These are phyloP conservation scores for Cylas formicarius DNA, from an alignment of 1,140 invertebrate genomes.

Conservation along the genomic window DNA sequence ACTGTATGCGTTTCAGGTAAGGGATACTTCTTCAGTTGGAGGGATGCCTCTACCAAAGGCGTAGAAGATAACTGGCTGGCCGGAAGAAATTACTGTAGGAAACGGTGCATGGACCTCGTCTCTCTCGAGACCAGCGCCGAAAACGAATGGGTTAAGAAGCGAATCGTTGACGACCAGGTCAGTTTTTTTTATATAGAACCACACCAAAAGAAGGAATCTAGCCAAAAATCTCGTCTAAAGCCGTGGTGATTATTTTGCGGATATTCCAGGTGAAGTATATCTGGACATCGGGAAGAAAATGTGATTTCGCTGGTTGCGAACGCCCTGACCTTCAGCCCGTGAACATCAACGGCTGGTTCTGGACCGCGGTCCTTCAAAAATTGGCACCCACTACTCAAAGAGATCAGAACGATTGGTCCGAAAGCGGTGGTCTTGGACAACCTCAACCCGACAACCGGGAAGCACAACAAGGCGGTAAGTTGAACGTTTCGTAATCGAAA, in stretches of 20 bases:
- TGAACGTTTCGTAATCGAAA: no score
- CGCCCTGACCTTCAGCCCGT: slow-evolving; percentile 67
- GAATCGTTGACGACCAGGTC: slow-evolving; percentile 66
- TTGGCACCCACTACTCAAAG: slow-evolving; percentile 67
- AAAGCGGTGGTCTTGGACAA: slow-evolving; percentile 66
- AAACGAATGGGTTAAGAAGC: slow-evolving; percentile 74
- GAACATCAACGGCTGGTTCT: slow-evolving; percentile 80
- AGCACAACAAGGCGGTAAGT: slow-evolving; percentile 58
- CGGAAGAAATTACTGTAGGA: slow-evolving; percentile 74
- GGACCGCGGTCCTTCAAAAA: slow-evolving; percentile 75
- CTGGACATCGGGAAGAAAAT: slow-evolving; percentile 79
- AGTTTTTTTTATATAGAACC: background rate
- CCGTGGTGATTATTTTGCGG: no score
- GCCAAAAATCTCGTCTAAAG: no score
- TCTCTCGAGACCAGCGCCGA: slow-evolving; percentile 72
- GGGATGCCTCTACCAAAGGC: slow-evolving; percentile 61
- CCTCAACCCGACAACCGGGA: slow-evolving; percentile 77
- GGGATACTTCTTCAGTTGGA: slow-evolving; percentile 81
- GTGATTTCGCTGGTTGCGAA: slow-evolving; percentile 77
- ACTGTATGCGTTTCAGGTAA: slow-evolving; percentile 51
- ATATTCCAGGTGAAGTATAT: slow-evolving; percentile 71
- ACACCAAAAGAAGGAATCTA: no score
- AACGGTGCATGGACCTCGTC: slow-evolving; percentile 79
- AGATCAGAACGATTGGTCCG: slow-evolving; percentile 74
- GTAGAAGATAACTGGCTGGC: slow-evolving; percentile 74